These are phyloP conservation scores for Drosophila dives DNA, from an alignment of 2,888 invertebrate species.

Conservation along the genomic window DNA sequence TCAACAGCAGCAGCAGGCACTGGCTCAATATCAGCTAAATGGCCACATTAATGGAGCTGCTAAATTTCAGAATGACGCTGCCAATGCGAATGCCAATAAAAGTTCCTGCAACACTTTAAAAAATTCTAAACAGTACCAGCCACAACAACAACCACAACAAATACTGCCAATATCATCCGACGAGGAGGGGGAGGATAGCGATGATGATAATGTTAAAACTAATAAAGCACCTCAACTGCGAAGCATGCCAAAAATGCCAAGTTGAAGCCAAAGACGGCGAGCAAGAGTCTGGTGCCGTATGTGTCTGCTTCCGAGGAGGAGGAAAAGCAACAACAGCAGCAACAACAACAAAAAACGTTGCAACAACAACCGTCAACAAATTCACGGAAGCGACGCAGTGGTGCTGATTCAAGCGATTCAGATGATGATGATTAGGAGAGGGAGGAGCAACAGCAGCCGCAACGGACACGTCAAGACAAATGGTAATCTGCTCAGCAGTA, in stretches of 20 bases:
- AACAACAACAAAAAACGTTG: slow-evolving; percentile 12
- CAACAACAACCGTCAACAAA: slow-evolving; percentile 34
- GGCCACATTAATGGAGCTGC: slow-evolving; percentile 61
- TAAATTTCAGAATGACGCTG: slow-evolving; percentile 76
- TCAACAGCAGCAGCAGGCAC: slow-evolving; percentile 22
- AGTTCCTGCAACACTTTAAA: slow-evolving; percentile 73
- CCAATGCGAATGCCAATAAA: slow-evolving; percentile 72
- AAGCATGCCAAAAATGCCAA: slow-evolving; percentile 83
- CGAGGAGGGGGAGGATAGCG: slow-evolving; percentile 56
- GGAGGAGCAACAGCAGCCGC: slow-evolving; percentile 24
- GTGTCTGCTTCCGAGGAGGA: slow-evolving; percentile 86
- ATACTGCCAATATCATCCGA: slow-evolving; percentile 74
- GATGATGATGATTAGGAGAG: slow-evolving; percentile 43
- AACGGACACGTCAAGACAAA: slow-evolving; percentile 66
- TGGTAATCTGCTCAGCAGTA: slow-evolving; percentile 25
- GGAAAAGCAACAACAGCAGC: slow-evolving; percentile 38
- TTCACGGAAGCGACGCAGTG: slow-evolving; percentile 72
- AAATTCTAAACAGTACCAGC: slow-evolving; percentile 37
- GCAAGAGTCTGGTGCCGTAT: slow-evolving; percentile 86
- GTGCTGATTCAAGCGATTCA: slow-evolving; percentile 60
- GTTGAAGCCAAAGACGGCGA: slow-evolving; percentile 67
- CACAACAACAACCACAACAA: slow-evolving; percentile 50
- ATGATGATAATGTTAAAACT: slow-evolving; percentile 61
- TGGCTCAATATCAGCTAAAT: slow-evolving; percentile 58
- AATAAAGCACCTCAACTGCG: slow-evolving; percentile 79